Percentiles rank a stretch among this genome's conserved stretches.
These are phyloP conservation scores for Epinephelus fuscoguttatus DNA, from an alignment of 2,113 vertebrate species.

Conservation along the genomic window DNA sequence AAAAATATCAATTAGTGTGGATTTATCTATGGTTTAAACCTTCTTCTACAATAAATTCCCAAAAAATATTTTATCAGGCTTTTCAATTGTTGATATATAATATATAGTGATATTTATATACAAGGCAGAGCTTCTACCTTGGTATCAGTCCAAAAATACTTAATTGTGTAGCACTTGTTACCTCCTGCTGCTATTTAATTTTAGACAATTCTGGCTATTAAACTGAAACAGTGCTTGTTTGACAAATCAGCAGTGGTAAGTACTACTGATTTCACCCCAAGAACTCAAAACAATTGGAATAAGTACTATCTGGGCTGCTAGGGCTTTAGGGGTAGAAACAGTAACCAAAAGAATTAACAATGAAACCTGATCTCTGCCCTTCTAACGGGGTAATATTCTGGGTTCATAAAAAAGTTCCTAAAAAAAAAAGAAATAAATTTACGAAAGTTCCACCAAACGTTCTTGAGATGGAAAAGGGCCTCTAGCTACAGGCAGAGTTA, in stretches of 20 bases:
- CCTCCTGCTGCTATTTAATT: background rate
- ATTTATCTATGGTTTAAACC: background rate
- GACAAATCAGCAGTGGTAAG: background rate
- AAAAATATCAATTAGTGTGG: background rate
- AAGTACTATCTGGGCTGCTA: background rate
- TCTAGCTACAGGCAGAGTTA: slow-evolving; percentile 32
- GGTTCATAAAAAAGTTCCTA: background rate
- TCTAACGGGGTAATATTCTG: background rate
- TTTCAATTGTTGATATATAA: background rate
- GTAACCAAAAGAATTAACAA: background rate
- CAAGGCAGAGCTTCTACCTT: background rate
- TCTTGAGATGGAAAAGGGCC: slow-evolving; percentile 61
- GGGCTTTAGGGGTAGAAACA: background rate
- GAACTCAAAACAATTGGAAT: background rate
- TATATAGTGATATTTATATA: background rate
- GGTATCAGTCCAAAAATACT: background rate
- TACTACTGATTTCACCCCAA: background rate
- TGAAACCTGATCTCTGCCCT: background rate
- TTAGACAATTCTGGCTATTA: background rate
- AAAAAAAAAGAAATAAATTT: background rate
- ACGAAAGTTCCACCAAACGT: background rate
- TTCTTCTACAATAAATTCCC: background rate
- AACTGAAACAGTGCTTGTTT: slow-evolving; percentile 12
- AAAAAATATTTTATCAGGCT: slow-evolving; percentile 10
- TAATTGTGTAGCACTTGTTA: background rate